Evolutionary conservation across 2,113 vertebrate genomes (phyloP).

Genomic region (Chloropsis cyanopogon): DNA sequence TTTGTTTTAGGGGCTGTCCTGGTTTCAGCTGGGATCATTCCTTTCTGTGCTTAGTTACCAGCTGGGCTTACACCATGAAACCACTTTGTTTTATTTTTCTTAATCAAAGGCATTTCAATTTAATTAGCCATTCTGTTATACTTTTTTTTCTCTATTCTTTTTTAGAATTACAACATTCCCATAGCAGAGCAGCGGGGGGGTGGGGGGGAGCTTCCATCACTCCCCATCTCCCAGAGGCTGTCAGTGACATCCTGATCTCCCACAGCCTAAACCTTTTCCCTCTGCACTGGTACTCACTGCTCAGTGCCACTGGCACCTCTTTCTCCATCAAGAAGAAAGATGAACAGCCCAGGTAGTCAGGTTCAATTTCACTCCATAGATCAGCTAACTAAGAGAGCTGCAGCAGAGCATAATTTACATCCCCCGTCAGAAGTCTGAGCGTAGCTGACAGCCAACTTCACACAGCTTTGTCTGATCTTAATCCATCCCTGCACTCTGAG

Average conservation of each 20-base stretch:
- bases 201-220: background rate
- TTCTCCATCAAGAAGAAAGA: slow-evolving; percentile 57
- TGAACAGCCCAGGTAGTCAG: slow-evolving; percentile 20
- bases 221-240: background rate
- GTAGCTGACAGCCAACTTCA: slow-evolving; percentile 62
- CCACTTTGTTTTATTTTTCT: background rate
- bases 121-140: background rate
- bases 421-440: slow-evolving; percentile 20
- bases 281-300: background rate
- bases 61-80: background rate
- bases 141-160: background rate
- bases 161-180: background rate
- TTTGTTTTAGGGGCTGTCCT: background rate
- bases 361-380: slow-evolving; percentile 59
- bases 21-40: background rate
- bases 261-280: background rate
- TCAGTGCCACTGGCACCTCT: slow-evolving; percentile 21
- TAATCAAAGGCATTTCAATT: background rate
- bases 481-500: slow-evolving; percentile 42
- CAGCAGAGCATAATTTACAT: slow-evolving; percentile 54
- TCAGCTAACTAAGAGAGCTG: slow-evolving; percentile 42
- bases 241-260: background rate
- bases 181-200: background rate
- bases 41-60: background rate
- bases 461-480: slow-evolving; percentile 54